phyloP scores from a whole-genome alignment of 1,140 invertebrate genomes.

The Zaprionus tsacasi region DNA sequence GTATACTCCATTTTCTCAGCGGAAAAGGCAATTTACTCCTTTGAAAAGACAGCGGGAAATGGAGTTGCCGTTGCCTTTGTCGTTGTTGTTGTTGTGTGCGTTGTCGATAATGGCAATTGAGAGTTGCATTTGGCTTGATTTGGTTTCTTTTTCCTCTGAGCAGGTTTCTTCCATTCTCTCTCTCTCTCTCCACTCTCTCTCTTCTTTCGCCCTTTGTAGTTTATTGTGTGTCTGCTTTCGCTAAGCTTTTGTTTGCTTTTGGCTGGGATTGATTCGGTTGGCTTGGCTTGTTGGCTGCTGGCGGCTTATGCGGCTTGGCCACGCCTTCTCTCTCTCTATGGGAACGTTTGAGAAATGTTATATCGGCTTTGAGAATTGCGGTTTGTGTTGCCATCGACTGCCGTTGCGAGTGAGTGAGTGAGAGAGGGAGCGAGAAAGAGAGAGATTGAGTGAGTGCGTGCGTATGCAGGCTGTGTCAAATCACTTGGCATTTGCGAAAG shows the following conservation, averaged over 20 bases:
- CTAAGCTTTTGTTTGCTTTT: conserved; percentile 75
- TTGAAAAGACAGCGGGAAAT: conserved; percentile 37
- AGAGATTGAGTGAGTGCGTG: not conserved
- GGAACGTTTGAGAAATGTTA: conserved; percentile 74
- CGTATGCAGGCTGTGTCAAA: conserved; percentile 67
- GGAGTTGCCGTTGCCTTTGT: conserved; percentile 24
- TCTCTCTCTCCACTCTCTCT: too few species aligned
- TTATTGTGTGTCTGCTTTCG: conserved; percentile 46
- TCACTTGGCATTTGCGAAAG: conserved; percentile 61
- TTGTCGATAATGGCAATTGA: conserved; percentile 75
- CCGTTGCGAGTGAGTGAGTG: conserved; percentile 22
- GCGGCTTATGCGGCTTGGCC: conserved; percentile 58
- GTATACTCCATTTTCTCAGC: conserved; percentile 31
- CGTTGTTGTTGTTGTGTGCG: conserved; percentile 34
- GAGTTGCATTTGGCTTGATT: conserved; percentile 78
- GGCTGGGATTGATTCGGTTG: conserved; percentile 53
- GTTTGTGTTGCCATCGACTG: conserved; percentile 54
- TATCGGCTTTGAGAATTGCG: conserved; percentile 75
- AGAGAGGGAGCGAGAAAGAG: too few species aligned
- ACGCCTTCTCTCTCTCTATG: conserved; percentile 40
- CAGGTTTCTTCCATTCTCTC: not conserved
- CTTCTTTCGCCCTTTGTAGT: conserved; percentile 1
- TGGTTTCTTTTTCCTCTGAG: conserved; percentile 57
- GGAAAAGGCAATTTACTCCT: conserved; percentile 58
- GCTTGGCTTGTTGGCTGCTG: conserved; percentile 50